phyloP scores from a whole-genome alignment of 2,797 vertebrate genomes.

The Ibycter americanus region DNA sequence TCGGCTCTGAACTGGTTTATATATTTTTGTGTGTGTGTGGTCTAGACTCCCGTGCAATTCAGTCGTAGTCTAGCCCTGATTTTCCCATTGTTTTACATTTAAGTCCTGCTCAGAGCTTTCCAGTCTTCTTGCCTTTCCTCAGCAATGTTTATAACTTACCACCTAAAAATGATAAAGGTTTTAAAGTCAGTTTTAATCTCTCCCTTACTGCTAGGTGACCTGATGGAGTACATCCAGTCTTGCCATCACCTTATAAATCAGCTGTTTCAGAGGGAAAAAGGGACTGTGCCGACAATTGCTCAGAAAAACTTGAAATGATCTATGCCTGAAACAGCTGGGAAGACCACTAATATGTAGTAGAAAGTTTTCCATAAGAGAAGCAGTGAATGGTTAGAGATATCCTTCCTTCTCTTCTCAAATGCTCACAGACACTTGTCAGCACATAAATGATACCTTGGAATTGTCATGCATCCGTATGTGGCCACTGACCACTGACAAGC shows the following conservation, averaged over 20 bases:
- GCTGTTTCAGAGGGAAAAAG: neutral
- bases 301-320: conserved; percentile 5
- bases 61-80: conserved; percentile 45
- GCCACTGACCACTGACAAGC: neutral
- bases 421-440: neutral
- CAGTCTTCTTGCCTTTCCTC: conserved; percentile 32
- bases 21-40: conserved; percentile 57
- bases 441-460: neutral
- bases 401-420: neutral
- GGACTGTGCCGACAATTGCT: conserved; percentile 22
- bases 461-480: rapidly evolving
- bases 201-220: neutral
- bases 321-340: conserved; percentile 24
- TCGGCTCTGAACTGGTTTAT: neutral
- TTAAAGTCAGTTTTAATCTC: conserved; percentile 46
- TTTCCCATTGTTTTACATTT: conserved; percentile 51
- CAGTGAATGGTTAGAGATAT: neutral
- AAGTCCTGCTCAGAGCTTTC: conserved; percentile 34
- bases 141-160: conserved; percentile 56
- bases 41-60: conserved; percentile 23
- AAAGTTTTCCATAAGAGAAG: conserved; percentile 1
- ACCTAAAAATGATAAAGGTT: conserved; percentile 40
- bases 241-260: conserved; percentile 67
- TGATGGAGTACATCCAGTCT: conserved; percentile 28
- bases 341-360: conserved; percentile 8